phyloP scores from a whole-genome alignment of 2,113 vertebrate species.

The Myotis lucifugus region DNA sequence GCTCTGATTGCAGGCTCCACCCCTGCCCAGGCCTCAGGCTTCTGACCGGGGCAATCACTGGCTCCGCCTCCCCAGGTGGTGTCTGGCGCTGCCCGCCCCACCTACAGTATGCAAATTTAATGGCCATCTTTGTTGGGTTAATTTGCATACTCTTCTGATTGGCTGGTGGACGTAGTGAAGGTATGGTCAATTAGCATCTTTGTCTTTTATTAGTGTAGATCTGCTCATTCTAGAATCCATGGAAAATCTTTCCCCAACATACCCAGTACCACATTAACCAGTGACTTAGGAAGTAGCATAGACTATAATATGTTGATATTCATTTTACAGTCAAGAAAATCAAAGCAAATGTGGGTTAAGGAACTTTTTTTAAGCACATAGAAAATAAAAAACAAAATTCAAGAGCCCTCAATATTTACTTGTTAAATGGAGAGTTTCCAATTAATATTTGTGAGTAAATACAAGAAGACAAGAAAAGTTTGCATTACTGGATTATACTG shows the following conservation, averaged over 20 bases:
- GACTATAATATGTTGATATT: neutral
- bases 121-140: too few relatives aligned
- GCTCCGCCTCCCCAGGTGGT: too few relatives aligned
- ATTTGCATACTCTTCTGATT: too few relatives aligned
- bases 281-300: neutral
- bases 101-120: too few relatives aligned
- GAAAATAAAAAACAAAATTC: conserved; percentile 20
- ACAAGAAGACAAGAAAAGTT: neutral
- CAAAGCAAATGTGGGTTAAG: neutral
- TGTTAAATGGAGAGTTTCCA: neutral
- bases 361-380: neutral
- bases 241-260: neutral
- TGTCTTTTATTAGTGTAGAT: too few relatives aligned
- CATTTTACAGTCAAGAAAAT: conserved; percentile 28
- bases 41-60: too few relatives aligned
- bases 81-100: too few relatives aligned
- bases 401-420: neutral
- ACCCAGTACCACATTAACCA: neutral
- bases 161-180: too few relatives aligned
- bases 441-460: conserved; percentile 2
- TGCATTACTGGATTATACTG: neutral
- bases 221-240: neutral
- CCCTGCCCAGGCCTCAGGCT: too few relatives aligned
- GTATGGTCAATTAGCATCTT: too few relatives aligned
- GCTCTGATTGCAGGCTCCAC: too few relatives aligned